phyloP scores from a whole-genome alignment of 2,113 vertebrate species.

The Patagioenas fasciata region DNA sequence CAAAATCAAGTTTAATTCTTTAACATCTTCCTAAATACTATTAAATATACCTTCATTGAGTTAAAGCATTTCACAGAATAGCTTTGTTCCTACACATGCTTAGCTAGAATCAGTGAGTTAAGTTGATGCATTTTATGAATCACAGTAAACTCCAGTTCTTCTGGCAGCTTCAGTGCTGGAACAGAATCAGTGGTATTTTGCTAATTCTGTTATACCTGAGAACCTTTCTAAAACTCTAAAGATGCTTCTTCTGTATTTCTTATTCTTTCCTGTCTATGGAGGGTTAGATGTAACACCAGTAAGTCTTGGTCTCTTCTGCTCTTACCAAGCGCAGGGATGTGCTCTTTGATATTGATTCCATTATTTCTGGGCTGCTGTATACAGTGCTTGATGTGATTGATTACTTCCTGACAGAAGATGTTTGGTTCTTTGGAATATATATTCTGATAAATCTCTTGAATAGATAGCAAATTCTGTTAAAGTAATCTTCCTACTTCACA shows the following conservation, averaged over 20 bases:
- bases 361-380: conserved; percentile 7
- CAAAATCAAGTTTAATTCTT: background rate
- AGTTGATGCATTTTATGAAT: background rate
- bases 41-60: background rate
- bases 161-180: background rate
- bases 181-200: background rate
- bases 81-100: background rate
- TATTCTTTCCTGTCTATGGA: background rate
- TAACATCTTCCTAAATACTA: background rate
- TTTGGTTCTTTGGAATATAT: conserved; percentile 28
- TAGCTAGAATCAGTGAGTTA: background rate
- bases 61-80: background rate
- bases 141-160: background rate
- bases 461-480: background rate
- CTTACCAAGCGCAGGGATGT: background rate
- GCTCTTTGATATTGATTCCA: background rate
- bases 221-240: background rate
- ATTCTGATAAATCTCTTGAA: background rate
- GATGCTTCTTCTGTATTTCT: background rate
- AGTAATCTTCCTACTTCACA: background rate
- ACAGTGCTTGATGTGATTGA: background rate
- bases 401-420: background rate
- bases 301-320: background rate
- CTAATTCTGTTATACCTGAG: background rate
- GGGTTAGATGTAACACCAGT: background rate